Conservation (phyloP, 53 echinoderm and acorn worm species). For the Apostichopus leukothele region DNA sequence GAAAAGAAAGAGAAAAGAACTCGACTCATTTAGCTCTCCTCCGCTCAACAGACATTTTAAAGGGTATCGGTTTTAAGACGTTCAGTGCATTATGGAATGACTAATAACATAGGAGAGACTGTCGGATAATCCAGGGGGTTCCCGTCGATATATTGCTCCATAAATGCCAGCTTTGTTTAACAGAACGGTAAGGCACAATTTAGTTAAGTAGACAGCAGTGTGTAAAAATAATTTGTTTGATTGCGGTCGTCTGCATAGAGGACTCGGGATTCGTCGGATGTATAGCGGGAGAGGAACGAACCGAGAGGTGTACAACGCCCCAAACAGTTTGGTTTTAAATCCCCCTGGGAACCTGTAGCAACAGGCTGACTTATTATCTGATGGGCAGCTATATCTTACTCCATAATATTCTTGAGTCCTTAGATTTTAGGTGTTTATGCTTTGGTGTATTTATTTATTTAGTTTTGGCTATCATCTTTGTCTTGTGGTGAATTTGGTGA, state of each 20-base stretch:
- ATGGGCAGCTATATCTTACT: too few species aligned
- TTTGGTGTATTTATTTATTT: too few species aligned
- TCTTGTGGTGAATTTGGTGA: too few species aligned
- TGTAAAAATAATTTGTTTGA: constrained; percentile 6
- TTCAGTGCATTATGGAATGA: background rate
- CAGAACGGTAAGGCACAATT: background rate
- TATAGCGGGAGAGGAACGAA: too few species aligned
- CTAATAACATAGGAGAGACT: background rate
- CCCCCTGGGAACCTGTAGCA: too few species aligned
- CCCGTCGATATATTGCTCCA: background rate
- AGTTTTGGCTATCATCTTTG: too few species aligned
- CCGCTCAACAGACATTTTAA: background rate
- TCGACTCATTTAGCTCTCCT: background rate
- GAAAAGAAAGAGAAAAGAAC: background rate
- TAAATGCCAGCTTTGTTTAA: background rate
- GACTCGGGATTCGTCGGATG: too few species aligned
- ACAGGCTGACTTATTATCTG: too few species aligned
- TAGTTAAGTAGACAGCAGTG: background rate
- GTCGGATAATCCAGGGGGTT: background rate
- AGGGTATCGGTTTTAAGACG: background rate
- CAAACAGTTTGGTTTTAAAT: too few species aligned
- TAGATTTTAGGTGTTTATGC: too few species aligned
- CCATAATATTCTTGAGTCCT: too few species aligned
- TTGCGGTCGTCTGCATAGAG: background rate
- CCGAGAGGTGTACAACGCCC: too few species aligned